Percentiles rank a stretch among this genome's conserved stretches.
Evolutionary conservation across 92 coral and sea anemone genomes (phyloP).

Genomic region (Actinernus sp.): DNA sequence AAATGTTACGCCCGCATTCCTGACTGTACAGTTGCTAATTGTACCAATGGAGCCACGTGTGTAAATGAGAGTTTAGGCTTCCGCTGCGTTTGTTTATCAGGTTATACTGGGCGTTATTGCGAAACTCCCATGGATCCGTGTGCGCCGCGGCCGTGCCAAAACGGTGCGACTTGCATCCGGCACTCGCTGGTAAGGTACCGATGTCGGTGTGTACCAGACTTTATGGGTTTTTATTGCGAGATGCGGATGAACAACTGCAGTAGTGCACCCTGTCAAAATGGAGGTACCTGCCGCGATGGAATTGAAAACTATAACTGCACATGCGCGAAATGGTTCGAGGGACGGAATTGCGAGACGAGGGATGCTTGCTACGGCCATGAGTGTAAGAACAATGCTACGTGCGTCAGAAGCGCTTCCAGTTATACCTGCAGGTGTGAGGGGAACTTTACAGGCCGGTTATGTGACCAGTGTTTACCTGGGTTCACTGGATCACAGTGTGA

Average conservation of each 20-base stretch:
- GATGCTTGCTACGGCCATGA: conserved; percentile 58
- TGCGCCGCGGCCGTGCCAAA: conserved; percentile 58
- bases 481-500: conserved; percentile 49
- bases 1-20: conserved; percentile 76
- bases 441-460: conserved; percentile 45
- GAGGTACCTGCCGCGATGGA: conserved; percentile 69
- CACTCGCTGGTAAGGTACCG: conserved; percentile 52
- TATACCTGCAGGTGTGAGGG: conserved; percentile 56
- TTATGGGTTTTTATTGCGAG: conserved; percentile 77
- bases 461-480: conserved; percentile 49
- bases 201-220: conserved; percentile 73
- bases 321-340: conserved; percentile 73
- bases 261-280: conserved; percentile 73
- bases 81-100: conserved; percentile 72
- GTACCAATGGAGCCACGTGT: conserved; percentile 89
- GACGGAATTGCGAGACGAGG: conserved; percentile 50
- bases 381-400: conserved; percentile 58
- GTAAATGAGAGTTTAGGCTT: conserved; percentile 75
- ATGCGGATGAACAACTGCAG: conserved; percentile 73
- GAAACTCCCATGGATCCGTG: conserved; percentile 52
- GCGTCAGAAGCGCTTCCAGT: conserved; percentile 15
- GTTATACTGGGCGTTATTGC: conserved; percentile 82
- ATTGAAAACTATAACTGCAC: conserved; percentile 74
- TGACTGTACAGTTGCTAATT: conserved; percentile 74
- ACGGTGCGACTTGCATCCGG: conserved; percentile 65